These are phyloP conservation scores for Lamprologus ornatipinnis DNA, from an alignment of 2,113 vertebrate genomes.

Conservation along the genomic window DNA sequence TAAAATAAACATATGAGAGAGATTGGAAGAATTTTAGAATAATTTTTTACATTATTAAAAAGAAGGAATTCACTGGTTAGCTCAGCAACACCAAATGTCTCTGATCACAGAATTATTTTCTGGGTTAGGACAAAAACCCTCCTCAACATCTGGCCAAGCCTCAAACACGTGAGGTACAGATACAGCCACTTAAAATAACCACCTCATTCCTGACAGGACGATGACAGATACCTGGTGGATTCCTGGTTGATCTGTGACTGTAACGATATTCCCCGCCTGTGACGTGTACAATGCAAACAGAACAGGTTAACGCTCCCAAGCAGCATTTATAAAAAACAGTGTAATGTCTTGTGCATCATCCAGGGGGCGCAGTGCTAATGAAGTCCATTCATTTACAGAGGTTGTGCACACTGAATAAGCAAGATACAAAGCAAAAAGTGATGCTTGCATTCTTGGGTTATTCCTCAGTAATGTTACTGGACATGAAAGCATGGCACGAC, in stretches of 20 bases:
- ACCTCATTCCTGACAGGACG: neutral
- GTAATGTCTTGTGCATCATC: neutral
- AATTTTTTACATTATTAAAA: neutral
- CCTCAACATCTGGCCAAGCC: neutral
- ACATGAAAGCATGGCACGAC: neutral
- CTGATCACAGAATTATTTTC: neutral
- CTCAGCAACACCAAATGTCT: neutral
- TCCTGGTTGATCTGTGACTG: neutral
- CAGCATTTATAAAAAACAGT: neutral
- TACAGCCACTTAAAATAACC: neutral
- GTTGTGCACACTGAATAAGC: neutral
- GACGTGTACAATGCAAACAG: neutral
- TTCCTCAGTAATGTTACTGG: neutral
- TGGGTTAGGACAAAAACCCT: neutral
- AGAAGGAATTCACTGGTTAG: neutral
- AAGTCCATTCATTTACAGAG: neutral
- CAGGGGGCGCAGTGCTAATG: neutral
- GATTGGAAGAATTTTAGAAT: neutral
- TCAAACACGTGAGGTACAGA: neutral
- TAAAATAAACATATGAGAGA: neutral
- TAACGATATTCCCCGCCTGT: neutral
- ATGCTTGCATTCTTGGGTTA: neutral
- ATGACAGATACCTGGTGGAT: neutral
- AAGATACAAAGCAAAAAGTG: neutral
- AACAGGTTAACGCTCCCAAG: neutral